Evolutionary conservation across 2,113 vertebrate species (phyloP).

Genomic region (Chroicocephalus ridibundus): DNA sequence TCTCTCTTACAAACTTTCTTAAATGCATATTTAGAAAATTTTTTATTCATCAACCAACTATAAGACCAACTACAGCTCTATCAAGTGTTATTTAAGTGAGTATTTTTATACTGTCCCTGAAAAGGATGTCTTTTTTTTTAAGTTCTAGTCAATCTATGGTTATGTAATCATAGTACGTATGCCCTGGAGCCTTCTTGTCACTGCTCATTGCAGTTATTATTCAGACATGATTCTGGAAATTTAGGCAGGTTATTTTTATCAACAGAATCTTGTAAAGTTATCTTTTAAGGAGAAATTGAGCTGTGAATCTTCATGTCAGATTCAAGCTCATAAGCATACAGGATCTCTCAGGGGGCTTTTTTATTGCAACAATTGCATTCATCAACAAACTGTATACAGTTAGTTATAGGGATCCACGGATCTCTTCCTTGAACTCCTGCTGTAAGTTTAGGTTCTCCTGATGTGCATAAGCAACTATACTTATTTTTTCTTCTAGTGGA

Average conservation of each 20-base stretch:
- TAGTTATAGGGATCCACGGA: background rate
- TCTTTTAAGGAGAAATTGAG: slow-evolving; percentile 12
- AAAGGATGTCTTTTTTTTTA: background rate
- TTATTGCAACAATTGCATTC: background rate
- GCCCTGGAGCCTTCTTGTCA: background rate
- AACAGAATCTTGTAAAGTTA: background rate
- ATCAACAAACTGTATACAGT: background rate
- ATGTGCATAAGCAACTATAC: background rate
- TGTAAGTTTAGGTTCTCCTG: background rate
- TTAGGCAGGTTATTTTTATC: slow-evolving; percentile 3
- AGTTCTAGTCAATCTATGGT: background rate
- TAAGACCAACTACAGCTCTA: background rate
- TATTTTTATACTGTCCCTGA: background rate
- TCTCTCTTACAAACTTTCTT: background rate
- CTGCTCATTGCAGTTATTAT: background rate
- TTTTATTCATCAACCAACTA: background rate
- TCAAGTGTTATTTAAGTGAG: background rate
- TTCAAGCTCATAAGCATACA: background rate
- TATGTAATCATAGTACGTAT: background rate
- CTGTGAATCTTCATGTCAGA: background rate
- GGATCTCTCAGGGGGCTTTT: background rate
- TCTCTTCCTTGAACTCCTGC: background rate
- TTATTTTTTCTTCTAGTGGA: background rate
- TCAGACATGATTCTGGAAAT: slow-evolving; percentile 18
- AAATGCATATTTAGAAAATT: background rate